Evolutionary conservation across 2,888 invertebrate species (phyloP).

Genomic region (Galeruca laticollis): DNA sequence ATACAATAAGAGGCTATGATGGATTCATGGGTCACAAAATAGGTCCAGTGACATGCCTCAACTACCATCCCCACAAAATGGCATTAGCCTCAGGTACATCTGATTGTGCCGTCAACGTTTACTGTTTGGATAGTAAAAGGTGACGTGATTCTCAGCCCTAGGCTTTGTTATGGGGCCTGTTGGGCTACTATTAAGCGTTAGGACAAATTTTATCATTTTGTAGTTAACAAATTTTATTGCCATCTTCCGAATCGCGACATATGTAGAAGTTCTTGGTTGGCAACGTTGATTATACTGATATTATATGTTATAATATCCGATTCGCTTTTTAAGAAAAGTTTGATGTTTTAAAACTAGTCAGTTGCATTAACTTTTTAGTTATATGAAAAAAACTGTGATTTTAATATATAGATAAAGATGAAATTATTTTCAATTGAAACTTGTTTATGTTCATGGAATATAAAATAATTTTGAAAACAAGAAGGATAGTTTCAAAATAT

Average conservation of each 20-base stretch:
- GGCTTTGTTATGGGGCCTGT: slow-evolving; percentile 63
- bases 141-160: slow-evolving; percentile 72
- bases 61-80: slow-evolving; percentile 90
- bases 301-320: neutral
- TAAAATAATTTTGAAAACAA: too few species aligned
- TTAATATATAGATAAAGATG: neutral
- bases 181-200: slow-evolving; percentile 54
- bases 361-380: neutral
- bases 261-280: neutral
- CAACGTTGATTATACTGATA: too few species aligned
- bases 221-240: slow-evolving; percentile 8
- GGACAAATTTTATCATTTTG: slow-evolving; percentile 14
- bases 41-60: slow-evolving; percentile 87
- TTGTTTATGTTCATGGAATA: too few species aligned
- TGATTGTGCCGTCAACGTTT: slow-evolving; percentile 88
- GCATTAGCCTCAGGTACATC: slow-evolving; percentile 88
- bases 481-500: too few species aligned
- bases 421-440: too few species aligned
- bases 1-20: slow-evolving; percentile 89
- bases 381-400: neutral
- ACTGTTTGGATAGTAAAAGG: slow-evolving; percentile 78
- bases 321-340: neutral
- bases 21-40: slow-evolving; percentile 91
- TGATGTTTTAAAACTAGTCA: slow-evolving; percentile 7
- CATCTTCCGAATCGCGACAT: neutral